A percentile compares a stretch with the other conserved stretches of the same genome.
Evolutionary conservation across 2,797 vertebrate genomes (phyloP).

Genomic region (Columba guinea): DNA sequence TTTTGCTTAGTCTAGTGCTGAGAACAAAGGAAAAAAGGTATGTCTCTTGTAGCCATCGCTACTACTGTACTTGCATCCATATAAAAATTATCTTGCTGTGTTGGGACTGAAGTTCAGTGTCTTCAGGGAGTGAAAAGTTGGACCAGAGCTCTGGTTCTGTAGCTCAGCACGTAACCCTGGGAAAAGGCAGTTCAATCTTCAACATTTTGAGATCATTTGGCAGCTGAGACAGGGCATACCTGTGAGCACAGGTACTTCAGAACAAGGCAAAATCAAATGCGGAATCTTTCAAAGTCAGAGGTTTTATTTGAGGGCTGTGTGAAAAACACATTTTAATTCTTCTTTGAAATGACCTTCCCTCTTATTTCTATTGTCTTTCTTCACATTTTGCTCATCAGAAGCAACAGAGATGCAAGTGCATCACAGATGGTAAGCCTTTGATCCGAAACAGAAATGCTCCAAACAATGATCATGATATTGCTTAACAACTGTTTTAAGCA

Average conservation of each 20-base stretch:
- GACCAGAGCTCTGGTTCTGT: not conserved
- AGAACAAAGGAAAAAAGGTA: not conserved
- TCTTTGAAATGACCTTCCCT: not conserved
- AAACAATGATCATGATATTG: not conserved
- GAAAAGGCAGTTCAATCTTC: not conserved
- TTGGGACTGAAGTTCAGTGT: not conserved
- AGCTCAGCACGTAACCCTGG: not conserved
- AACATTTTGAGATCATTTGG: not conserved
- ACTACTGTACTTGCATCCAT: not conserved
- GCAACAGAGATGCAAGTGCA: not conserved
- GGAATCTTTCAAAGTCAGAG: not conserved
- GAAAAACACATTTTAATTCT: not conserved
- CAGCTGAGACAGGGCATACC: rapidly evolving
- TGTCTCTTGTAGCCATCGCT: not conserved
- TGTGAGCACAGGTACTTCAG: not conserved
- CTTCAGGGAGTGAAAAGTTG: not conserved
- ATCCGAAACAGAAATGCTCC: not conserved
- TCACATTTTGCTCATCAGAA: not conserved
- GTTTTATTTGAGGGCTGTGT: not conserved
- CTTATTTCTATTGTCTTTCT: not conserved
- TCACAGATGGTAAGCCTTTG: not conserved
- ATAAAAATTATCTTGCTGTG: not conserved
- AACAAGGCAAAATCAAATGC: not conserved
- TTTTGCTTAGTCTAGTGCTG: not conserved
- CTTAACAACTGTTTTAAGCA: not conserved